A percentile compares a stretch with the other conserved stretches of the same genome.
Evolutionary conservation across 2,113 vertebrate genomes (phyloP).

Genomic region (Paradoxurus hermaphroditus): DNA sequence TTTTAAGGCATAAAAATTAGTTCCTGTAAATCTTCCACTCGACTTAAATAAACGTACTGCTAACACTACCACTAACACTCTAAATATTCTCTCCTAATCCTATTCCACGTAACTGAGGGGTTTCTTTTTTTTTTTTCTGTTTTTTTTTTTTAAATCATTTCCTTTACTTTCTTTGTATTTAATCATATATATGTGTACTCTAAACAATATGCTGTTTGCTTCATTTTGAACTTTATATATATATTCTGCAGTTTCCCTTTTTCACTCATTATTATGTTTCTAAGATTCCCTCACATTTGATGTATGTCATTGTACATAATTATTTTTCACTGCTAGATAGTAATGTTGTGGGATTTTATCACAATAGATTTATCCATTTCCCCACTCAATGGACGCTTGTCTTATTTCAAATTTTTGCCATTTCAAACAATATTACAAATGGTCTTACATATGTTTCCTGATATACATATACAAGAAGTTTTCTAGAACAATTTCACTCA

Average conservation of each 20-base stretch:
- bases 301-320: not conserved
- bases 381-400: not conserved
- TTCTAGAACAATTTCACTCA: not conserved
- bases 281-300: not conserved
- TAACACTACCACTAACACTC: not conserved
- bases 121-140: not conserved
- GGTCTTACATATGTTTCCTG: not conserved
- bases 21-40: not conserved
- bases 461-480: not conserved
- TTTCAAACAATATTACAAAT: not conserved
- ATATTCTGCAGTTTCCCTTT: not conserved
- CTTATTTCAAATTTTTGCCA: not conserved
- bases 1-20: not conserved
- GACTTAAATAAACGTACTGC: not conserved
- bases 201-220: not conserved
- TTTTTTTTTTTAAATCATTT: not conserved
- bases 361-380: not conserved
- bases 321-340: not conserved
- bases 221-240: not conserved
- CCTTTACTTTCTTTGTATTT: not conserved
- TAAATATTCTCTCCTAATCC: not conserved
- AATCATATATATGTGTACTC: not conserved
- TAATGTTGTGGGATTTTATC: not conserved
- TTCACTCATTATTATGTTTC: not conserved
- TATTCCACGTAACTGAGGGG: not conserved